Evolutionary conservation across 2,797 vertebrate species (phyloP).

Genomic region (Allobates femoralis): DNA sequence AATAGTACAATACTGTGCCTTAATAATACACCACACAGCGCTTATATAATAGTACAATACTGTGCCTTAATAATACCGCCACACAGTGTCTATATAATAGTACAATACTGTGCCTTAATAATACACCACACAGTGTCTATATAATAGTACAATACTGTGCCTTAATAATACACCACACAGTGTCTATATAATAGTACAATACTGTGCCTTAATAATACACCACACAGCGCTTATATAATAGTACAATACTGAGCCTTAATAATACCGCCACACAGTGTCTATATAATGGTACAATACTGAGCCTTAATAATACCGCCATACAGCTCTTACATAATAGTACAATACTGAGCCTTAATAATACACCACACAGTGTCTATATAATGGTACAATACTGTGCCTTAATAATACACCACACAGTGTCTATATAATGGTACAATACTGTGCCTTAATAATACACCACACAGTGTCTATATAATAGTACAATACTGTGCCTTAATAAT

Average conservation of each 20-base stretch:
- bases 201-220: background rate
- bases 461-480: background rate
- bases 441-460: background rate
- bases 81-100: background rate
- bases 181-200: background rate
- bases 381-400: background rate
- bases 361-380: background rate
- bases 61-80: background rate
- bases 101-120: background rate
- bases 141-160: background rate
- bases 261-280: background rate
- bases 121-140: background rate
- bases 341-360: no score
- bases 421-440: background rate
- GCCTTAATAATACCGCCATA: background rate
- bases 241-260: background rate
- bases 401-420: background rate
- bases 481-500: background rate
- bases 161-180: background rate
- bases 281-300: background rate
- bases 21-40: background rate
- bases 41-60: background rate
- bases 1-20: background rate
- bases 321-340: background rate
- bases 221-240: background rate